Base-by-base conservation (phyloP, 1,140 invertebrate species). In the Atopsyche davidsoni region DNA sequence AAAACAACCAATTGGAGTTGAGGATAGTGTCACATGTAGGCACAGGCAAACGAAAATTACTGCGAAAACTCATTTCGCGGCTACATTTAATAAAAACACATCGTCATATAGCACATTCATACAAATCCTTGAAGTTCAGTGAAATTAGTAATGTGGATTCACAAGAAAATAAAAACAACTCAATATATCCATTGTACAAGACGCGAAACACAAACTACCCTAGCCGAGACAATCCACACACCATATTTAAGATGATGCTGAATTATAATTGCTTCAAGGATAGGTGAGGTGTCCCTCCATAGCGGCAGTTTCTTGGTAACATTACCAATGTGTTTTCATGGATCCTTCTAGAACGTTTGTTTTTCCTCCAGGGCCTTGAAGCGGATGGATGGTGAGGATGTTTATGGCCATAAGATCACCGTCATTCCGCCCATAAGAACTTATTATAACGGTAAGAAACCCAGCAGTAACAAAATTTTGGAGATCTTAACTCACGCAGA, bases 381-480 rank as follows among this genome's bases (percentile, higher is more conserved):
- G 64, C 82, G 87, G 64, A 88, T 92, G 80, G 82, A 89, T 64
- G 87, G 86, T 53, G 86, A 89, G 67, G 81, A 87, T 73, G 85
- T 92, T 34, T 88, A 81, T 74, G 86, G 87, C 21, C 79, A 77
- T 23, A 84, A 84, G 73, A 89, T 92, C 13, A 64, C 63, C 41
- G 71, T 70, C 2, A 57, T 50, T 7, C 55, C 51, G 10, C 35
- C 55, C 11, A 43, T 40, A 4, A 53, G 48, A 48, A 45, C 38
- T 11, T 51, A 53, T 28, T 53, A 51, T 43, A 53, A 53, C 42
- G 38, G 51, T 57, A 46, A 13, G 40, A 24, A 13, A 17, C 7
- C 25, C n/a, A 31, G 25, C n/a, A 31, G n/a, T 31, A 9, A n/a
- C n/a, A 7, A 31, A 7, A n/a, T n/a, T 9, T 31, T 31, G n/a